Evolutionary conservation across 1,140 invertebrate species (phyloP), one percentile per base, ranked within the genome.

Genomic region (Brachionus paranguensis): DNA sequence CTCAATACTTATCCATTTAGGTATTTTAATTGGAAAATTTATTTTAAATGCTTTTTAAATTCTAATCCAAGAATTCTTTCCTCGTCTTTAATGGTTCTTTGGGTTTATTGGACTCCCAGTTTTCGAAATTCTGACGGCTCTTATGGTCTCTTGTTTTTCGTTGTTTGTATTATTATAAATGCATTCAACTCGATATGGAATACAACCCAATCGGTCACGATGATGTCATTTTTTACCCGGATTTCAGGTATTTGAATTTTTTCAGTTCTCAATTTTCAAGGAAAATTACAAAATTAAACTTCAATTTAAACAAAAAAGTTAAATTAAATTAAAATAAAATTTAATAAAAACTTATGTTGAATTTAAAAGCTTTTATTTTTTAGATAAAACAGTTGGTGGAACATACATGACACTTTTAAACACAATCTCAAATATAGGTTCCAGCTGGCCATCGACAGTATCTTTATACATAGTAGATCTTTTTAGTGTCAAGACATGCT

Each of bases 401-500:
- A 99, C 97, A 0, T 99, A 99, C 88, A 99, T 99, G 98, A 99
- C 98, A 1, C 91, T 99, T 65, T 91, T 99, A 2, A 99, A 99
- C 88, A 99, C 97, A 0, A 90, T 99, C 7, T 93, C 93, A 41
- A 99, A 99, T 91, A 91, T 99, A 37, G 98, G 89, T 89, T 27
- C 72, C 20, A 76, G 45, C 33, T 76, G 72, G 72, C 72, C 72
- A 6, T 76, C 72, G 4, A 79, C 78, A 20, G 2, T 79, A 12
- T 60, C 50, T 24, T 43, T 79, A n/a, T 79, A 79, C 37, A n/a
- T 64, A 3, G 55, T 79, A 37, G 78, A 79, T 11, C 20, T 29
- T 27, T 27, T 76, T 12, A 76, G 72, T 50, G 10, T 76, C 5
- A 47, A 50, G 27, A 5, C 10, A 24, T 76, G 72, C 50, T 37